Conservation (phyloP, 1,140 invertebrate species). For the Lasaia peninsularis region DNA sequence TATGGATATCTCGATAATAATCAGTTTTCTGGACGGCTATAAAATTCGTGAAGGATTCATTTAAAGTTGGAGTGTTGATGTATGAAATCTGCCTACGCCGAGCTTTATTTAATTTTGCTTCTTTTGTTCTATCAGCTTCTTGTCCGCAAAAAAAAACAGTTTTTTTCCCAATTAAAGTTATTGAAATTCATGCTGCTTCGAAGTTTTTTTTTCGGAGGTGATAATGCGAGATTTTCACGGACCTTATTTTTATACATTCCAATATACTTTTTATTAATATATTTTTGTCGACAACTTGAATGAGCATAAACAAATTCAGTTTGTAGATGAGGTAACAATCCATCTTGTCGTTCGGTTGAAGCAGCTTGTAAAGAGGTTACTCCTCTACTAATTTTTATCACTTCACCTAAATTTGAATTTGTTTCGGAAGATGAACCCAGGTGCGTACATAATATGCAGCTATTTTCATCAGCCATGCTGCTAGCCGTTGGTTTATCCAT, state of each 20-base stretch:
- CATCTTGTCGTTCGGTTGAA: too few species aligned
- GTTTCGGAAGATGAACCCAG: too few species aligned
- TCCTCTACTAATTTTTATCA: too few species aligned
- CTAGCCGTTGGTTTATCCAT: too few species aligned
- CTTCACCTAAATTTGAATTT: too few species aligned
- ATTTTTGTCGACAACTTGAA: constrained; percentile 19
- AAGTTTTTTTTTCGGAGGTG: constrained; percentile 14
- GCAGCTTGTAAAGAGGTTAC: too few species aligned
- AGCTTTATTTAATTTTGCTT: constrained; percentile 21
- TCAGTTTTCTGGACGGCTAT: constrained; percentile 10
- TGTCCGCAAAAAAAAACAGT: constrained; percentile 10
- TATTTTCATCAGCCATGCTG: too few species aligned
- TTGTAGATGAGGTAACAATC: constrained; percentile 12
- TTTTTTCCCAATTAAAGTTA: constrained; percentile 13
- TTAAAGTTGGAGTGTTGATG: constrained; percentile 22
- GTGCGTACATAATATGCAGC: too few species aligned
- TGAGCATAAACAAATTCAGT: constrained; percentile 16
- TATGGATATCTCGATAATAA: constrained; percentile 16
- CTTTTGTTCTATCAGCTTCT: constrained; percentile 18
- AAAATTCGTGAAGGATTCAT: too few species aligned
- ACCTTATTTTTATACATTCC: constrained; percentile 17
- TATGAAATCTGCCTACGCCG: constrained; percentile 20
- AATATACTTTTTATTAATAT: constrained; percentile 19
- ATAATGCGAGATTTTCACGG: constrained; percentile 13
- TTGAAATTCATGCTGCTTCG: constrained; percentile 13